Percentiles rank a stretch among this genome's conserved stretches.
These are phyloP conservation scores for Megathymus violae DNA, from an alignment of 1,140 invertebrate species.

Conservation along the genomic window DNA sequence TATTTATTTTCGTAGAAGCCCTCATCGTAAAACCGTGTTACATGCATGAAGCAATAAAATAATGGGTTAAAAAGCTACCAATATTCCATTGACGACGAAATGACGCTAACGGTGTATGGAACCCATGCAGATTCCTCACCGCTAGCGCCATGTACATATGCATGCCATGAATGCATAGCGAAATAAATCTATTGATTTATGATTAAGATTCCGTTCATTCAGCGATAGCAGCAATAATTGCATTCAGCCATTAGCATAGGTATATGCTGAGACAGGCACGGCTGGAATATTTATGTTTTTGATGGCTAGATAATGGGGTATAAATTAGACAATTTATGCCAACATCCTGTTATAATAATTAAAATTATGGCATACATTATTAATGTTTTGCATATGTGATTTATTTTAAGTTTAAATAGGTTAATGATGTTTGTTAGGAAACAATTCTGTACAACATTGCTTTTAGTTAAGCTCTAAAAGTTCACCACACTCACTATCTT, in stretches of 20 bases:
- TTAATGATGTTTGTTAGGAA: too few relatives aligned
- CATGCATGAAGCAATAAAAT: conserved; percentile 16
- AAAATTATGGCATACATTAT: too few relatives aligned
- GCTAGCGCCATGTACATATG: conserved; percentile 50
- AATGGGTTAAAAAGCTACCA: conserved; percentile 27
- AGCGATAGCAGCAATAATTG: conserved; percentile 65
- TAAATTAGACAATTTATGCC: too few relatives aligned
- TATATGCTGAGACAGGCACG: conserved; percentile 31
- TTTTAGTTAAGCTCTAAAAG: too few relatives aligned
- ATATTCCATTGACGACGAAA: conserved; percentile 29
- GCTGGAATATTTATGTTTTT: conserved; percentile 42
- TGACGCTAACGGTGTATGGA: conserved; percentile 30
- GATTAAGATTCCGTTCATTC: conserved; percentile 64
- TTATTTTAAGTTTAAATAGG: too few relatives aligned
- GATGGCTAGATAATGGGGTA: conserved; percentile 5
- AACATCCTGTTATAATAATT: too few relatives aligned
- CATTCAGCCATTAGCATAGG: conserved; percentile 47
- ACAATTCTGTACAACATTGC: too few relatives aligned
- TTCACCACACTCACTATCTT: too few relatives aligned
- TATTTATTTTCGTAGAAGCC: conserved; percentile 20
- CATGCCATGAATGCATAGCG: conserved; percentile 45
- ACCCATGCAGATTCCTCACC: conserved; percentile 33
- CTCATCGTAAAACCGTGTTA: conserved; percentile 24
- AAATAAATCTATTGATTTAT: conserved; percentile 58
- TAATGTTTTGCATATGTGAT: too few relatives aligned